phyloP scores from a whole-genome alignment of 2,888 invertebrate genomes.

The Amblyteles armatorius region DNA sequence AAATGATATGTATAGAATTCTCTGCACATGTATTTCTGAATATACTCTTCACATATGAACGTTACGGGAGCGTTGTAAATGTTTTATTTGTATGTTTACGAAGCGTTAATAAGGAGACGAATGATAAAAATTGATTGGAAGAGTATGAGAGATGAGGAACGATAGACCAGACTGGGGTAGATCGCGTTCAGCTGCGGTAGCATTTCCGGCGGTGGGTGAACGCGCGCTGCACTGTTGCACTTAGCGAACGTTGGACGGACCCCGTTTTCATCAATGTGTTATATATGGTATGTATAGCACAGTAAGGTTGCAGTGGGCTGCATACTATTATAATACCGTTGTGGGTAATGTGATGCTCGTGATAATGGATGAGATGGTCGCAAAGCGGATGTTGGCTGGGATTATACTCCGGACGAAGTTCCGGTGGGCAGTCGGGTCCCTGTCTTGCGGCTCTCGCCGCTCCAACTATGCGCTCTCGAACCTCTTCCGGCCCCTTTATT shows the following conservation, averaged over 20 bases:
- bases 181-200: slow-evolving; percentile 55
- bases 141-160: slow-evolving; percentile 42
- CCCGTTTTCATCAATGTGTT: slow-evolving; percentile 27
- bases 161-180: slow-evolving; percentile 50
- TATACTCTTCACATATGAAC: not conserved
- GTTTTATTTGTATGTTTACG: not conserved
- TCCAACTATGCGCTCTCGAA: slow-evolving; percentile 88
- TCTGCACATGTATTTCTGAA: not conserved
- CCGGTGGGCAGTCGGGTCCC: slow-evolving; percentile 87
- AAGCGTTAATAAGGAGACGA: slow-evolving; percentile 27
- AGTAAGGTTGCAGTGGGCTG: slow-evolving; percentile 59
- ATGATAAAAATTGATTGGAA: slow-evolving; percentile 54
- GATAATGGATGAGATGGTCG: slow-evolving; percentile 83
- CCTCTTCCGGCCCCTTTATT: slow-evolving; percentile 89
- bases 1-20: not conserved
- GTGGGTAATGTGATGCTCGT: slow-evolving; percentile 83
- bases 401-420: slow-evolving; percentile 85
- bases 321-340: slow-evolving; percentile 77
- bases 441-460: slow-evolving; percentile 88
- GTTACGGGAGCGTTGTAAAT: not conserved
- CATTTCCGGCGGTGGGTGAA: slow-evolving; percentile 66
- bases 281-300: slow-evolving; percentile 34
- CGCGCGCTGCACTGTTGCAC: slow-evolving; percentile 37
- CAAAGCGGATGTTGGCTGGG: slow-evolving; percentile 83
- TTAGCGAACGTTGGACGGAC: slow-evolving; percentile 39